Base-by-base conservation (phyloP, 53 echinoderm and acorn worm genomes). In the Zoroaster sp. region DNA sequence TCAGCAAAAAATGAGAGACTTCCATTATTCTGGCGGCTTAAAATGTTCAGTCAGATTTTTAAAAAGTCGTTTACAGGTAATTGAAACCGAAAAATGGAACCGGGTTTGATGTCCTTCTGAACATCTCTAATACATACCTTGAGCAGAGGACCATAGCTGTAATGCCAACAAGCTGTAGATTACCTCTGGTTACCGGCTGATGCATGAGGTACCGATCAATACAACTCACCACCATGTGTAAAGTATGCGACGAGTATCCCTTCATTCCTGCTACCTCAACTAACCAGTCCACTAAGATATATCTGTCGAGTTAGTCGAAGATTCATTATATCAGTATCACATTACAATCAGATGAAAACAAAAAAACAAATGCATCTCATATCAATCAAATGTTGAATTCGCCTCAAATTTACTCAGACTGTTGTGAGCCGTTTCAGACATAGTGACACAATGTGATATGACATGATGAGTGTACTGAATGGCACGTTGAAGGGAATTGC, bases 211-310 rank as follows among this genome's bases (percentile, higher is more conserved):
- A 98, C 11, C 98, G 91, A 78, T 98, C 98, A 40, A 98, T 91
- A 59, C 94, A 93, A 54, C 83, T 91, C 43, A 98, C 93, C n/a
- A 94, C 94, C 66, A 89, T 86, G 83, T 98, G 98, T 13, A 98
- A 76, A 21, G 98, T 98, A 67, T 91, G 91, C 15, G 89, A 92
- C 15, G 95, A 95, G 66, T 91, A 96, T 30, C 94, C 95, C 76
- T 98, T 98, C 89, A 96, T 93, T 17, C 89, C 89, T 15, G 94
- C 94, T 15, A 98, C 98, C 72, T 98, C 98, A 12, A 98, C 95
- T 54, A 98, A 83, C 98, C 98, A 98, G 77, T 98, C 98, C 32
- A 98, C 92, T 41, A 98, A 72, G 83, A 98, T 98, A 82, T 98
- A 96, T 45, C 94, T 93, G 81, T 34, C 65, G 20, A 36, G 76